Evolutionary conservation across 2,888 invertebrate genomes (phyloP).

Genomic region (Sialis fuliginosa): DNA sequence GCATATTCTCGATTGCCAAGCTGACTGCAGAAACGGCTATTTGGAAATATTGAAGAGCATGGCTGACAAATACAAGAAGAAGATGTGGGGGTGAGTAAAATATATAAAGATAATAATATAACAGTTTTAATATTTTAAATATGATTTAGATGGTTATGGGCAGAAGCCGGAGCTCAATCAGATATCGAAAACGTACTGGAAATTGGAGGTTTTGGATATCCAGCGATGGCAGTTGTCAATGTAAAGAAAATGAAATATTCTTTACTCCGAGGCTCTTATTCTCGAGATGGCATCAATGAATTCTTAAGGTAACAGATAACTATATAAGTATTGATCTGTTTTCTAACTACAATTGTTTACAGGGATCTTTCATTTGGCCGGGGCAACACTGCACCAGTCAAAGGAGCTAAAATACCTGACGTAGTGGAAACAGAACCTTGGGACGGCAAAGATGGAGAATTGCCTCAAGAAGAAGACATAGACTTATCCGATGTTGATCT

Average conservation of each 20-base stretch:
- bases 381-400: constrained; percentile 77
- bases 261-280: constrained; percentile 82
- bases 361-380: constrained; percentile 85
- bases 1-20: constrained; percentile 90
- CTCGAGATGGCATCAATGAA: constrained; percentile 85
- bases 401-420: constrained; percentile 62
- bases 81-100: constrained; percentile 70
- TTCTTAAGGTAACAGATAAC: constrained; percentile 47
- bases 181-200: constrained; percentile 77
- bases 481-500: constrained; percentile 81
- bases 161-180: constrained; percentile 75
- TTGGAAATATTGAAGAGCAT: constrained; percentile 50
- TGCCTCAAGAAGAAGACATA: constrained; percentile 74
- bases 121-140: not conserved
- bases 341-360: constrained; percentile 10
- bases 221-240: constrained; percentile 94
- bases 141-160: constrained; percentile 71
- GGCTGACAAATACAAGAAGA: constrained; percentile 84
- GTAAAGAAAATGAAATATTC: constrained; percentile 95
- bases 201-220: constrained; percentile 96
- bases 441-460: constrained; percentile 89
- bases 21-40: constrained; percentile 80
- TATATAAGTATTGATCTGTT: not conserved
- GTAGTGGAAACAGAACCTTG: constrained; percentile 54
- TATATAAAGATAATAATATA: not conserved